Evolutionary conservation across 2,113 vertebrate genomes (phyloP), one percentile per base, ranked within the genome.

Genomic region (Trinectes maculatus): DNA sequence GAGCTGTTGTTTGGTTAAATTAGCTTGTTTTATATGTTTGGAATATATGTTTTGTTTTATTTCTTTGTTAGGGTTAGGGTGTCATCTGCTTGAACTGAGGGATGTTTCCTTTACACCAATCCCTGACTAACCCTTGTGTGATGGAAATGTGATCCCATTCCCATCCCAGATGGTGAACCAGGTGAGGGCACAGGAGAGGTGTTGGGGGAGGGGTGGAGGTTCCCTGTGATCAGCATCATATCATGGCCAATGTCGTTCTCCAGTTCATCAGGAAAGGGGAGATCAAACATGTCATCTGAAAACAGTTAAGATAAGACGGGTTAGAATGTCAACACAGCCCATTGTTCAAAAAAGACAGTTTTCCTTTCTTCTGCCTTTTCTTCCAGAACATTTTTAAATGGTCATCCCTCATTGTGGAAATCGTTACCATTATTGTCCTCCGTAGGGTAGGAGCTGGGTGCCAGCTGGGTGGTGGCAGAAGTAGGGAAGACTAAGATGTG

Each of bases 401-500:
- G n/a, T n/a, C n/a, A n/a, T n/a, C n/a, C n/a, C n/a, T n/a, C n/a
- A n/a, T 4, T 28, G 12, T 63, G 31, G 1, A 24, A 1, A 8
- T 33, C 42, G 74, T 90, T 89, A 98, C 97, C 97, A 0, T 95
- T 95, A 59, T 95, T 97, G 75, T 98, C 96, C 83, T 98, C 97
- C 0, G 96, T 96, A 63, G 95, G 95, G 79, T 98, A 98, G 62
- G 96, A 96, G 69, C 95, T 96, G 60, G 96, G 94, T 54, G 96
- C 95, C 63, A 98, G 94, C 76, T 98, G 96, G 71, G 96, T 98
- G 48, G 96, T 98, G 65, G 97, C 96, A 0, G 97, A 99, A 13
- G 97, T 99, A 36, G 97, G 97, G 86, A 99, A 99, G 77, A 99
- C 97, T 61, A 99, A 85, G 89, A 99, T 99, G 89, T 99, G 97